phyloP scores from a whole-genome alignment of 2,888 invertebrate species.

The Arrhopalites spinosus region DNA sequence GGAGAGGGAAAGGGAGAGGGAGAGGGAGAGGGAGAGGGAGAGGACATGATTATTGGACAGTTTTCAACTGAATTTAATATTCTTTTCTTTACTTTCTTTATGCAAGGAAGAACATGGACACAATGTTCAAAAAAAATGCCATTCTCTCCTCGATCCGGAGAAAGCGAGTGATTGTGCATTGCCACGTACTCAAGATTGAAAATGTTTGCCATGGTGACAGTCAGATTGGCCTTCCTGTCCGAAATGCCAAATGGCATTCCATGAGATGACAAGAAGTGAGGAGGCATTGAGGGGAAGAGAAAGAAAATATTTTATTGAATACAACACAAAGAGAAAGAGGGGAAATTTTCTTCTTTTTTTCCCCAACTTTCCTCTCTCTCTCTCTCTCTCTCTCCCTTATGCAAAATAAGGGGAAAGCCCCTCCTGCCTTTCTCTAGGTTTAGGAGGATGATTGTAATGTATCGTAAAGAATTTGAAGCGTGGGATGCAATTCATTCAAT shows the following conservation, averaged over 20 bases:
- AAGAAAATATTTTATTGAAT: background rate
- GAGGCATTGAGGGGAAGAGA: no score
- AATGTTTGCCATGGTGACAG: constrained; percentile 18
- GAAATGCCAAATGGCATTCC: background rate
- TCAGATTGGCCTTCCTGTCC: constrained; percentile 14
- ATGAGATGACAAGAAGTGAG: background rate
- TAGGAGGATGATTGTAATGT: no score
- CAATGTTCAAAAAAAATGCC: no score
- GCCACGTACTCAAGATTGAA: constrained; percentile 13
- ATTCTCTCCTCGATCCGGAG: no score
- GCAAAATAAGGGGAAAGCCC: background rate
- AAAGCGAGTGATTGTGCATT: constrained; percentile 6
- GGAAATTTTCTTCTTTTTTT: no score
- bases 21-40: background rate
- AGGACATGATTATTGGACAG: background rate
- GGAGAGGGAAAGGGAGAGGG: background rate
- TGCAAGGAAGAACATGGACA: no score
- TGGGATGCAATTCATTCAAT: no score
- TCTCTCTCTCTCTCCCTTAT: background rate
- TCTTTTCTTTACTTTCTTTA: no score
- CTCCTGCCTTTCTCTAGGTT: background rate
- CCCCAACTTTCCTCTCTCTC: no score
- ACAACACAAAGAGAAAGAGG: background rate
- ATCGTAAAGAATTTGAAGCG: no score
- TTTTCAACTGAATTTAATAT: no score